Evolutionary conservation across 2,797 vertebrate species (phyloP), one percentile per base, ranked within the genome.

Genomic region (Rhincodon typus): DNA sequence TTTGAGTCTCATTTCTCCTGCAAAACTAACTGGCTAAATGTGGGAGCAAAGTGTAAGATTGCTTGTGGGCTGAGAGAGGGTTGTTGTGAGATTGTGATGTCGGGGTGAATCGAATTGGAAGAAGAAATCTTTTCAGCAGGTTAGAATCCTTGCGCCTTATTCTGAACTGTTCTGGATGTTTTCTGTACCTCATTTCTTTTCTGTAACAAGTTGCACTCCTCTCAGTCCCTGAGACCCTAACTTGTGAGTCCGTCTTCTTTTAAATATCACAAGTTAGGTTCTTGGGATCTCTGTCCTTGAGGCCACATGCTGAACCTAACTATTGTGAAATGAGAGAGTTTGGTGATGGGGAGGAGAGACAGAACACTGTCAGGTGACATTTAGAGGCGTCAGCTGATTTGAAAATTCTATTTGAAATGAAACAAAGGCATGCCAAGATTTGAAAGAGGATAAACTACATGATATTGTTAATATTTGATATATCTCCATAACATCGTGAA

Each of bases 141-240:
- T 38, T 93, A 93, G 90, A 67, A 69, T 93, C 66, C 62, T 42
- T 67, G 62, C 90, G 62, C 38, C 90, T 93, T 93, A 42, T 25
- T 69, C 90, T 69, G 62, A 93, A 93, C 62, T 93, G 90, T 57
- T 69, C 66, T 62, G 12, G 38, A 27, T 38, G 70, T 17, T 86
- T 95, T 96, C 95, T 82, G 46, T 96, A n/a, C 95, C 72, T 95
- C 90, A 96, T 74, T 96, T 96, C 96, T 96, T 96, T 96, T 96
- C 72, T 77, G 96, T 96, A 97, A 96, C 96, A 97, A 96, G 96
- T 96, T 97, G 99, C 97, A 97, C 98, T 98, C 98, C 98, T 98
- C 99, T 98, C 98, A 97, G 98, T 99, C 99, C 99, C 99, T 99
- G 99, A 99, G 99, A 99, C 99, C 99, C 99, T 99, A 99, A 99